These are phyloP conservation scores for Poeciliopsis infans DNA, from an alignment of 2,797 vertebrate genomes.

Conservation along the genomic window DNA sequence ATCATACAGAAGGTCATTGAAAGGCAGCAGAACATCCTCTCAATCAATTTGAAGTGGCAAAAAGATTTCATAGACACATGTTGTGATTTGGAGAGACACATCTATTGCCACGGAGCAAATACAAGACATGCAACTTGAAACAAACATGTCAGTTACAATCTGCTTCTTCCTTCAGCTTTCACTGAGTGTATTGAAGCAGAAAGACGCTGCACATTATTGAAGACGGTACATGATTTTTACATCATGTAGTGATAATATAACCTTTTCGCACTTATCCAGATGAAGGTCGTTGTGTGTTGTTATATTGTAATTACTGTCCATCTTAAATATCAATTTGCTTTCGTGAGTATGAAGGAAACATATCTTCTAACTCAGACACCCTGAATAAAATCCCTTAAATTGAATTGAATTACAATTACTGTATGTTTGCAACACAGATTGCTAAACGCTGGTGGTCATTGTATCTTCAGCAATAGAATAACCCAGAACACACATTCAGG, in stretches of 20 bases:
- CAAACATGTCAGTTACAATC: slow-evolving; percentile 44
- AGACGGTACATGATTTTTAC: slow-evolving; percentile 2
- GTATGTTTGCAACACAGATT: no score
- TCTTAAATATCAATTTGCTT: slow-evolving; percentile 19
- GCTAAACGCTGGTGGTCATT: no score
- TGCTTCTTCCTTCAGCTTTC: slow-evolving; percentile 36
- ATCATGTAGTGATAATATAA: slow-evolving; percentile 36
- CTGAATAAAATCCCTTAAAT: not conserved
- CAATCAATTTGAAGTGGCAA: slow-evolving; percentile 36
- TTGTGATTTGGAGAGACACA: slow-evolving; percentile 54
- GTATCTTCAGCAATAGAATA: no score
- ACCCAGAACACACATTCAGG: not conserved
- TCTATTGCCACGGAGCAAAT: slow-evolving; percentile 46
- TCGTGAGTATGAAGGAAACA: slow-evolving; percentile 12
- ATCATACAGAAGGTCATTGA: slow-evolving; percentile 53
- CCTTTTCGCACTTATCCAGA: not conserved
- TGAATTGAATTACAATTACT: not conserved
- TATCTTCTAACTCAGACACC: not conserved
- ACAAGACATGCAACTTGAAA: slow-evolving; percentile 51
- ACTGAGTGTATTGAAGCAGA: slow-evolving; percentile 7
- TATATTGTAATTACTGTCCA: slow-evolving; percentile 6
- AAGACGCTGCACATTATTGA: slow-evolving; percentile 4
- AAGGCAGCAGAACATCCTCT: slow-evolving; percentile 4
- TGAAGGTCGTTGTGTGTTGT: slow-evolving; percentile 21
- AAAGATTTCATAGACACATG: slow-evolving; percentile 31